Evolutionary conservation across 2,113 vertebrate genomes (phyloP).

Genomic region (Crotalus viridis): DNA sequence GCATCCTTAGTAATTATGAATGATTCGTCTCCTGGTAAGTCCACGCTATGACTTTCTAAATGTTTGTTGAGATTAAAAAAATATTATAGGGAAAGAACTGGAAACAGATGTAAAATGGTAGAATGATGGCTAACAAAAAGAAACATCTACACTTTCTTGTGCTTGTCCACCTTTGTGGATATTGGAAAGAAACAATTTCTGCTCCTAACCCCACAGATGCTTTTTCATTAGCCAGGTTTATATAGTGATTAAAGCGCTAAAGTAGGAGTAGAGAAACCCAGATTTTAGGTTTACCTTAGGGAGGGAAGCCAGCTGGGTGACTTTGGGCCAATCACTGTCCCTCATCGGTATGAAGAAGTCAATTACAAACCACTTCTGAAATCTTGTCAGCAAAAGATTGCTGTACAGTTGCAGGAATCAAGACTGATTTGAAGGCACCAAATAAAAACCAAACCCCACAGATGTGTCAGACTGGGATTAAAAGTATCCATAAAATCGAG

Average conservation of each 20-base stretch:
- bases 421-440: not conserved
- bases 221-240: not conserved
- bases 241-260: not conserved
- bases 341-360: not conserved
- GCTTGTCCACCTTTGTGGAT: not conserved
- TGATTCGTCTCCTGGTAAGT: slow-evolving; percentile 80
- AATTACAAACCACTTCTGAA: not conserved
- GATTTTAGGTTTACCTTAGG: not conserved
- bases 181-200: not conserved
- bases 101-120: not conserved
- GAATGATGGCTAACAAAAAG: not conserved
- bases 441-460: not conserved
- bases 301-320: not conserved
- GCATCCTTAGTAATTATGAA: slow-evolving; percentile 92
- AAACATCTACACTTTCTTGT: not conserved
- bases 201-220: not conserved
- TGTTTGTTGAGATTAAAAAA: not conserved
- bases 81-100: not conserved
- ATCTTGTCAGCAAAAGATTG: not conserved
- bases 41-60: slow-evolving; percentile 1
- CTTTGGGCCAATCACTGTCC: not conserved
- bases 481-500: not conserved
- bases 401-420: not conserved
- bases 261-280: not conserved
- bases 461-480: not conserved